These are phyloP conservation scores for Heliconius erato DNA, from an alignment of 2,888 invertebrate species.

Conservation along the genomic window DNA sequence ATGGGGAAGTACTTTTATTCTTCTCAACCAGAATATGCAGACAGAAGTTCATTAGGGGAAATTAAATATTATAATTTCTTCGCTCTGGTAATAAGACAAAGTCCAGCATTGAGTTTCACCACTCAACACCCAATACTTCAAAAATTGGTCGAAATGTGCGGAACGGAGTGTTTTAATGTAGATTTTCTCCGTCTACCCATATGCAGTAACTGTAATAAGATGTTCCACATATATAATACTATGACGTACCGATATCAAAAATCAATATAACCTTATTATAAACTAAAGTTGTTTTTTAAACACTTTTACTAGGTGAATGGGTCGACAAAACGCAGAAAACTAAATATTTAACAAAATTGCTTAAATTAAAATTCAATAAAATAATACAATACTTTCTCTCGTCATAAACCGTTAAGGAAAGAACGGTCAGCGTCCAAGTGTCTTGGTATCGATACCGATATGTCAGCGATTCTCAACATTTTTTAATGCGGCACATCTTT, in stretches of 20 bases:
- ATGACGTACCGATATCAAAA: too few relatives aligned
- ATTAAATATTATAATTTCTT: background rate
- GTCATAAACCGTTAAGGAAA: conserved; percentile 23
- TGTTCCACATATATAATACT: too few relatives aligned
- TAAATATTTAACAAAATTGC: background rate
- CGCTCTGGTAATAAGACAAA: background rate
- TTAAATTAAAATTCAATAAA: conserved; percentile 14
- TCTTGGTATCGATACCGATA: conserved; percentile 12
- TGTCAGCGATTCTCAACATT: conserved; percentile 6
- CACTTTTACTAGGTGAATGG: background rate
- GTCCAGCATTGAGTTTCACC: background rate
- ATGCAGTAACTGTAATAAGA: too few relatives aligned
- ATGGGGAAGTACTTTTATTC: too few relatives aligned
- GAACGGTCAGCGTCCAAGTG: conserved; percentile 19
- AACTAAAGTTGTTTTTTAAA: too few relatives aligned
- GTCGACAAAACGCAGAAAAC: background rate
- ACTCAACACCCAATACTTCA: background rate
- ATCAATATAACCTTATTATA: too few relatives aligned
- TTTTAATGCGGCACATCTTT: background rate
- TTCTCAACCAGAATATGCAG: too few relatives aligned
- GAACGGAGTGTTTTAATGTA: background rate
- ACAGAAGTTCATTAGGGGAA: background rate
- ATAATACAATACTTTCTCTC: conserved; percentile 28
- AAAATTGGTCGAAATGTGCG: background rate
- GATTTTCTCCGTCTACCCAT: background rate